Base-by-base conservation (phyloP, 2,888 invertebrate genomes). In the Dichetophora obliterata region DNA sequence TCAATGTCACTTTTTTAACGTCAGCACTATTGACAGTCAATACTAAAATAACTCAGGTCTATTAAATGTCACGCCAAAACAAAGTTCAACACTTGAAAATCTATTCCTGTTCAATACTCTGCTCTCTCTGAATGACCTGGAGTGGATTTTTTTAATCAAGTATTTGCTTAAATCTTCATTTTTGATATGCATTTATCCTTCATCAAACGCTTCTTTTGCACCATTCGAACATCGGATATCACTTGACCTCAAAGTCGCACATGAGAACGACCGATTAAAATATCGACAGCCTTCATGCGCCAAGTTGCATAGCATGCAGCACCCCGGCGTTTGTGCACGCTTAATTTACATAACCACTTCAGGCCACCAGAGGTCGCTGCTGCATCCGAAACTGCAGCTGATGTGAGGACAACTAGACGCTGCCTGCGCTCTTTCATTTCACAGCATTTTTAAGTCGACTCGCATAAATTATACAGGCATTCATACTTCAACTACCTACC, bases 211-310 rank as follows among this genome's bases (percentile, higher is more conserved):
- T 24, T 19, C 22, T 48, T 68, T 9, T n/a, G 19, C 43, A 43
- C 19, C 43, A 22, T 11, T 43, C n/a, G 27, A 50, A 68, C 68
- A 68, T 31, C 68, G 50, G 68, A 68, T 48, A 34, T 68, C 68
- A 68, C 68, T 68, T 24, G 68, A 68, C 68, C 68, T 68, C 68
- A 68, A 24, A 24, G 14, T 16, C 68, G 14, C 50, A 65, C n/a
- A 65, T 8, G 31, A 54, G 54, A 6, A 19, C 19, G 6, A 65
- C 34, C 31, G 31, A n/a, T n/a, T 65, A 16, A 16, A 65, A 27
- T 34, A n/a, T 37, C 43, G 24, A 19, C 54, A 54, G 4, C 22
- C 31, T 31, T 11, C 65, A 65, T 24, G 16, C 11, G 57, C 63
- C 27, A 31, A 16, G 63, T n/a, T 34, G 31, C 63, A 19, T 19